Percentiles rank a stretch among this genome's conserved stretches.
Conservation (phyloP, 2,888 invertebrate genomes). For the Sminthurides aquaticus region DNA sequence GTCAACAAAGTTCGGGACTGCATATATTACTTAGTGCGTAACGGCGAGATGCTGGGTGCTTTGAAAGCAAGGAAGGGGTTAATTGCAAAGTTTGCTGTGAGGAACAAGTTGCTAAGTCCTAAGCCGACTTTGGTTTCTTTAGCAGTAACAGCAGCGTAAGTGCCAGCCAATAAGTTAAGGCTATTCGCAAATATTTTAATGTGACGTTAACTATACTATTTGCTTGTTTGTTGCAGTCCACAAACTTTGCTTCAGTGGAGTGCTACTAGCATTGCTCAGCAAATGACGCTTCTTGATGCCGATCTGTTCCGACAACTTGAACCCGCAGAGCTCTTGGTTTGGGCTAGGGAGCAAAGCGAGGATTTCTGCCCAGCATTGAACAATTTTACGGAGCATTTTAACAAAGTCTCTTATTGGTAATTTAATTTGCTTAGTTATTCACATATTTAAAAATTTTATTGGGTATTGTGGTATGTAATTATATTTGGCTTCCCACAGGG, state of each 20-base stretch:
- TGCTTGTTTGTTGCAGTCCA: constrained; percentile 48
- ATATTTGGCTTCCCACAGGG: constrained; percentile 51
- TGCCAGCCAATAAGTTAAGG: background rate
- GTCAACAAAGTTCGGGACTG: constrained; percentile 82
- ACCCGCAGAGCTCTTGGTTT: constrained; percentile 91
- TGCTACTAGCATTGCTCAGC: constrained; percentile 89
- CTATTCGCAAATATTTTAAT: background rate
- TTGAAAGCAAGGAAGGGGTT: constrained; percentile 81
- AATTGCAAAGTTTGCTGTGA: constrained; percentile 68
- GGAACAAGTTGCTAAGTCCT: constrained; percentile 52
- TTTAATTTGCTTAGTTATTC: constrained; percentile 30
- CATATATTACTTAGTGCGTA: constrained; percentile 83
- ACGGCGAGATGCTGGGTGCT: constrained; percentile 85
- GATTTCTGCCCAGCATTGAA: constrained; percentile 94
- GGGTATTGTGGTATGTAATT: too few species aligned
- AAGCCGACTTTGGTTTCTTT: constrained; percentile 51
- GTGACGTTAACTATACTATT: too few species aligned
- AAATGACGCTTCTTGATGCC: constrained; percentile 94
- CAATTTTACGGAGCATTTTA: constrained; percentile 96
- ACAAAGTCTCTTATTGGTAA: constrained; percentile 96
- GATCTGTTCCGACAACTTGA: constrained; percentile 93
- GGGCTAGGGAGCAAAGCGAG: constrained; percentile 96
- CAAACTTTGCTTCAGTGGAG: constrained; percentile 81
- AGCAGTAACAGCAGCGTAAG: constrained; percentile 53
- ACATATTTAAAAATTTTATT: constrained; percentile 5